Base-by-base conservation (phyloP, 2,888 invertebrate genomes). In the Parelbella ahira region DNA sequence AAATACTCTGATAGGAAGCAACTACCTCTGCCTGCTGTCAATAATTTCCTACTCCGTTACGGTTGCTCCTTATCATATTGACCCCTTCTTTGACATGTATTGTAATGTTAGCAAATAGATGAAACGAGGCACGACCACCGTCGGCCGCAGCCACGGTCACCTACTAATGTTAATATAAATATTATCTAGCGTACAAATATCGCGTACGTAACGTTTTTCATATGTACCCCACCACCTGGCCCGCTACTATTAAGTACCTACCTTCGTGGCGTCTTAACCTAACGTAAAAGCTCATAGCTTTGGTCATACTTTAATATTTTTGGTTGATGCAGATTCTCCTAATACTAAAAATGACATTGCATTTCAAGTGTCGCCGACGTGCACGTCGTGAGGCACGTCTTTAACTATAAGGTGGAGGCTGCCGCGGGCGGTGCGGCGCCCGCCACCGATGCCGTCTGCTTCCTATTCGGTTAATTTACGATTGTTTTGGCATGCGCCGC, bases 251-350 rank as follows among this genome's bases (percentile, higher is more conserved):
- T 54, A 56, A 51, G 50, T 54, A 58, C 56, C 58, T 54, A 58
- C 56, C 58, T 43, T 56, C 44, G 50, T 49, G 50, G 44, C 50
- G 49, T 51, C 53, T 60, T 54, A 58, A 45, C 49, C 58, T 3
- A 57, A 36, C 42, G 44, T 71, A 74, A 73, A 79, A 82, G 83
- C 83, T 83, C 64, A 71, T 67, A 83, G 84, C 86, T 84, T 87
- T 86, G 82, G 84, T 84, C 83, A 76, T 72, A 71, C 60, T 56
- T 65, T 64, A 66, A 56, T 56, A 62, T 69, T 74, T 78, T 82
- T 80, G 79, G 77, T 79, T 71, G 63, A 56, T 60, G 71, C 60
- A 58, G 60, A 56, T 64, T 64, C 60, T 60, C 37, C 28, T 41
- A 64, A 28, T 23, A 29, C 28, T 37, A 27, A 33, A 27, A 4